Base-by-base conservation (phyloP, 2,113 vertebrate genomes). In the Pterocles gutturalis region DNA sequence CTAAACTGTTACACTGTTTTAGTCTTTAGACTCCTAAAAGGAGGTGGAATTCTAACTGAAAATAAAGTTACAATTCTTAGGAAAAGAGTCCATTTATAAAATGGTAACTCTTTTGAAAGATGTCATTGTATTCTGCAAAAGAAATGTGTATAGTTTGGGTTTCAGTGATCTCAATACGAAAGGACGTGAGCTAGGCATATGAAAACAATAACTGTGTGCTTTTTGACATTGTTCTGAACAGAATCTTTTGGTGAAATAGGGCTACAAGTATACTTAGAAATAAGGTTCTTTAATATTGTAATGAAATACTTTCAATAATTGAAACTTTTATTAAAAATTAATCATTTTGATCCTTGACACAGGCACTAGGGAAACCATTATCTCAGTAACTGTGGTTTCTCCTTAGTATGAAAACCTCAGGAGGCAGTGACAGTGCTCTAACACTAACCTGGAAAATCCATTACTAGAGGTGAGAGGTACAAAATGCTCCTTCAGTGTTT, bases 221-320 rank as follows among this genome's bases (percentile, higher is more conserved):
- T 73, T 91, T 71, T 92, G 60, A 55, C 33, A 60, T n/a, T 58
- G 58, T 54, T 91, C 78, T 54, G 46, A 87, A 58, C 24, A 77
- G 41, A 53, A 71, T 57, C 22, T 38, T 64, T 72, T 54, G 2
- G n/a, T 77, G 54, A 69, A 91, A 58, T 4, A 65, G 17, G 38
- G 9, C n/a, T 53, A 64, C 5, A 41, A 28, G 11, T 61, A 58
- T 36, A 62, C 73, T 70, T 78, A 45, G 66, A 93, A 82, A 83
- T 45, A 84, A 89, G 7, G 8, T 15, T 28, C 5, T 78, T 36
- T 76, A 83, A 76, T 90, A 69, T 46, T 78, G 34, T 83, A 72
- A 85, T 64, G 3, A 71, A 94, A 94, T 75, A 17, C 43, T 72
- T 80, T 76, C 33, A 55, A 17, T 81, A 87, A 58, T 34, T 41